These are phyloP conservation scores for Anguilla japonica DNA, from an alignment of 2,113 vertebrate species.

Conservation along the genomic window DNA sequence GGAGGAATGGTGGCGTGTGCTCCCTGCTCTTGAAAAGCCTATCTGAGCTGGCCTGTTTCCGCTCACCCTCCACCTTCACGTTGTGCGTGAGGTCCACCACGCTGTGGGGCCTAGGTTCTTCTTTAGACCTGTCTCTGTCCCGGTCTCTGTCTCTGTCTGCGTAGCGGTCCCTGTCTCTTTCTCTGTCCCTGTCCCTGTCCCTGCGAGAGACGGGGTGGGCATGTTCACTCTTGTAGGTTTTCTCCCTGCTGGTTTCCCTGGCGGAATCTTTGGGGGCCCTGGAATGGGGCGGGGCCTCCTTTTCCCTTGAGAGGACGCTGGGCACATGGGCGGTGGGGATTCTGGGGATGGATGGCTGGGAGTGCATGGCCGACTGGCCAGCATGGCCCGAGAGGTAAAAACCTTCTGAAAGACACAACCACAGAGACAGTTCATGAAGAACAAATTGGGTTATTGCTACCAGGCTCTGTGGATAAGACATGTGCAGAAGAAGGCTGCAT, in stretches of 20 bases:
- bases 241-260: constrained; percentile 72
- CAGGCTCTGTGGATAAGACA: constrained; percentile 17
- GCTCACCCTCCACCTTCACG: constrained; percentile 75
- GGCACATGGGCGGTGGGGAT: constrained; percentile 68
- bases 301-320: constrained; percentile 67
- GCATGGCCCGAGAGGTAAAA: constrained; percentile 82
- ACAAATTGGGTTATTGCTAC: not conserved
- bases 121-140: constrained; percentile 67
- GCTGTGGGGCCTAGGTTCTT: constrained; percentile 68
- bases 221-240: constrained; percentile 63
- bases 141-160: constrained; percentile 64
- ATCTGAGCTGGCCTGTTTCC: constrained; percentile 69
- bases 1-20: constrained; percentile 64
- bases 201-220: constrained; percentile 65
- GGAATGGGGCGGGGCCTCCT: constrained; percentile 66
- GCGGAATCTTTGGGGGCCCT: constrained; percentile 75
- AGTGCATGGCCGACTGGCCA: constrained; percentile 72
- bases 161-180: constrained; percentile 66
- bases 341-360: constrained; percentile 70
- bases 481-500: constrained; percentile 7
- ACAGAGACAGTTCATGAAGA: not conserved
- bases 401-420: constrained; percentile 73
- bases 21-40: constrained; percentile 59
- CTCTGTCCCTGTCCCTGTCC: constrained; percentile 59
- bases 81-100: constrained; percentile 81